Base-by-base conservation (phyloP, 30 jellyfish, hydroid and myxozoan species). In the Hydra vulgaris region DNA sequence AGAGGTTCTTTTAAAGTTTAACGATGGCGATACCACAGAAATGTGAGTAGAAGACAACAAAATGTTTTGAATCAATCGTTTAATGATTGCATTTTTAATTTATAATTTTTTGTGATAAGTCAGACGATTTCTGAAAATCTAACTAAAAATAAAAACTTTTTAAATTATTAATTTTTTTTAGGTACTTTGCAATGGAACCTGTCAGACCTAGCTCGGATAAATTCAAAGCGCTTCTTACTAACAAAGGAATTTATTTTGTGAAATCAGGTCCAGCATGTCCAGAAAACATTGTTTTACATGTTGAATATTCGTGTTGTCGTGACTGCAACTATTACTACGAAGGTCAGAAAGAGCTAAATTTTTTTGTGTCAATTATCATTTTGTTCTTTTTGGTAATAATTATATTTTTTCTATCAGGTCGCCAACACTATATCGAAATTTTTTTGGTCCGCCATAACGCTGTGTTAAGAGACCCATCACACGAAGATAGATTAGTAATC, bases 231-330 rank as follows among this genome's bases (percentile, higher is more conserved):
- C 74, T 91, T 25, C 95, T 91, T 21, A 78, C 98, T 7, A 91
- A 89, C 26, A 94, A 83, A 27, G 94, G 96, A 27, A 90, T 91
- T 1, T 91, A 91, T 71, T 86, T 91, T 70, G 98, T 86, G 66
- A 86, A 79, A 54, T 85, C 96, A 1, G 94, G 92, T 0, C 92
- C 92, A 23, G 95, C 96, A 18, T 86, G 94, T 22, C 90, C 96
- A 21, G 98, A 91, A 21, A 79, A 86, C 25, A 87, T 91, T 26
- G 89, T 86, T 27, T 83, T 91, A 15, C 95, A 86, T 75, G 85
- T 91, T 17, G 98, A 91, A 15, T 91, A 86, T 68, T 61, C 89
- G 27, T 84, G 87, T 18, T 71, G 86, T 23, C 83, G 52, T 70
- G 86, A 66, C 72, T n/a, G 94, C 15, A 78, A 61, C n/a, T 78